Evolutionary conservation across 2,113 vertebrate genomes (phyloP).

Genomic region (Campylorhamphus procurvoides): DNA sequence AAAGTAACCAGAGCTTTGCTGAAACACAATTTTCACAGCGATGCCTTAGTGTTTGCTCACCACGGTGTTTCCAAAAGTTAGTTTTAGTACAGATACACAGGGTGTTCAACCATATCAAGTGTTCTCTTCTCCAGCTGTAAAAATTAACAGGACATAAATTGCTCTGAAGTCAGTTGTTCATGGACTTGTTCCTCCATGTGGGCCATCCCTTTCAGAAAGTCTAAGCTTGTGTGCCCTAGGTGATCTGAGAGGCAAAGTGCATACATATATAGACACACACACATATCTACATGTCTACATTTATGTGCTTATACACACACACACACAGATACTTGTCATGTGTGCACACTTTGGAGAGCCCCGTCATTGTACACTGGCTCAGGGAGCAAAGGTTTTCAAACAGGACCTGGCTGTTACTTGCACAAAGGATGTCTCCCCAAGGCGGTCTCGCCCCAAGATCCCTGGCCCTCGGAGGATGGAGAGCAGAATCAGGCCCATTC

Average conservation of each 20-base stretch:
- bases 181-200: background rate
- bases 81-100: background rate
- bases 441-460: background rate
- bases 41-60: background rate
- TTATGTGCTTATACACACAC: background rate
- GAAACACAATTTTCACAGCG: background rate
- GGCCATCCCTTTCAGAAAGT: background rate
- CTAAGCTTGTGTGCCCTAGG: background rate
- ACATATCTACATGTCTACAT: rapidly evolving
- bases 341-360: background rate
- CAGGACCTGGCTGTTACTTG: background rate
- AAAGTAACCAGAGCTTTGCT: background rate
- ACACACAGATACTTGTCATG: background rate
- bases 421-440: background rate
- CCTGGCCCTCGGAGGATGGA: background rate
- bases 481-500: background rate
- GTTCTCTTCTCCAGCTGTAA: constrained; percentile 11
- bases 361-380: background rate
- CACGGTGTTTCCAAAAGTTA: background rate
- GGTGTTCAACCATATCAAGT: background rate
- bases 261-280: rapidly evolving
- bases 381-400: background rate
- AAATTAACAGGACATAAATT: constrained; percentile 12
- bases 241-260: background rate
- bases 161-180: background rate